A percentile compares a stretch with the other conserved stretches of the same genome.
Conservation (phyloP, 2,797 vertebrate genomes). For the Sebastes trivittatus region DNA sequence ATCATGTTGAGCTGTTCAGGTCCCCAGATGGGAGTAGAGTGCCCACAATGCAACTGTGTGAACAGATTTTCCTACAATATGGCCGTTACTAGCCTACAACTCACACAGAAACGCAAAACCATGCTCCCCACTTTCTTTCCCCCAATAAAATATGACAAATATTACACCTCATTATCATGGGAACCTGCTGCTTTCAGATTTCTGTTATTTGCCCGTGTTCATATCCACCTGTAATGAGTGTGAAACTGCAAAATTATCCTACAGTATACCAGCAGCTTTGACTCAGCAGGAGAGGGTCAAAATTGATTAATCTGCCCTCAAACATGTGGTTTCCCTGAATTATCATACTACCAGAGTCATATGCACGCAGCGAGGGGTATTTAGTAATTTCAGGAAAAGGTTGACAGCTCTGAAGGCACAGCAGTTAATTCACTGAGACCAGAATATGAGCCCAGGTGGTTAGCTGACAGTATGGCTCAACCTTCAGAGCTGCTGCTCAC, state of each 20-base stretch:
- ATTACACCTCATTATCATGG: slow-evolving; percentile 11
- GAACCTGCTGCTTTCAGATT: slow-evolving; percentile 17
- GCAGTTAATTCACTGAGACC: slow-evolving; percentile 34
- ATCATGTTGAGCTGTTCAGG: not conserved
- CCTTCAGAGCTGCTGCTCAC: not conserved
- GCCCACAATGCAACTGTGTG: not conserved
- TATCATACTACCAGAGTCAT: slow-evolving; percentile 29
- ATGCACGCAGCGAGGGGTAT: slow-evolving; percentile 17
- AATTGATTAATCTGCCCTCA: slow-evolving; percentile 43
- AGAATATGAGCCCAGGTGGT: slow-evolving; percentile 25
- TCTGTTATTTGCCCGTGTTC: not conserved
- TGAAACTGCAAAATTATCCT: slow-evolving; percentile 11
- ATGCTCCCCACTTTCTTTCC: not conserved
- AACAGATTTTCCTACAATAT: not conserved
- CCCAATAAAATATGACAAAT: slow-evolving; percentile 11
- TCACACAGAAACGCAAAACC: not conserved
- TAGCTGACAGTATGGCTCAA: slow-evolving; percentile 28
- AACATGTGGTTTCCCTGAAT: slow-evolving; percentile 30
- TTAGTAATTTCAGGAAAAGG: slow-evolving; percentile 38
- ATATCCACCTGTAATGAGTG: slow-evolving; percentile 4
- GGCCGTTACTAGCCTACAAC: not conserved
- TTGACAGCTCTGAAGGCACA: slow-evolving; percentile 23
- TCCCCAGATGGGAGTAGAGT: not conserved
- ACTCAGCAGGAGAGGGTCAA: slow-evolving; percentile 30
- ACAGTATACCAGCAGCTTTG: slow-evolving; percentile 1